These are phyloP conservation scores for Rhynchomys soricoides DNA, from an alignment of 2,113 vertebrate genomes.

Conservation along the genomic window DNA sequence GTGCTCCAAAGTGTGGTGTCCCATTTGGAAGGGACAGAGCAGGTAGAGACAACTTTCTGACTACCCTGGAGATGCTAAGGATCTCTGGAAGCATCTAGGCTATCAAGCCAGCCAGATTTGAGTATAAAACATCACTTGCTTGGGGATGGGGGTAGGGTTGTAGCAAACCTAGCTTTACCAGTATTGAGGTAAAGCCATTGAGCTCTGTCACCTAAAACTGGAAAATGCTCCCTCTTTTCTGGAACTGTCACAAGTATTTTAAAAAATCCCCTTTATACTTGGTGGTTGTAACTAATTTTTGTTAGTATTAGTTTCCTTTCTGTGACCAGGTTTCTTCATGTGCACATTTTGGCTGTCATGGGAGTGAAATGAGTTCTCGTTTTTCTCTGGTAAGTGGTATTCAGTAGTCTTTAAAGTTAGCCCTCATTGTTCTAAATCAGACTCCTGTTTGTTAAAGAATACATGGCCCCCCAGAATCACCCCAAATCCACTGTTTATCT, in stretches of 20 bases:
- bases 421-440: background rate
- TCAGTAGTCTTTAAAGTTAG: background rate
- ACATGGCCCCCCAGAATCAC: background rate
- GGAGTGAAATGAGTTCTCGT: background rate
- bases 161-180: background rate
- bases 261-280: fast-evolving
- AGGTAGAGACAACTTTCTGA: background rate
- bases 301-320: background rate
- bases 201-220: background rate
- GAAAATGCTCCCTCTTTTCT: background rate
- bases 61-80: background rate
- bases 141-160: background rate
- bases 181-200: background rate
- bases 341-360: background rate
- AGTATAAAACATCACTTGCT: background rate
- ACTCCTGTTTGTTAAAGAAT: background rate
- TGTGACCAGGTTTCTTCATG: background rate
- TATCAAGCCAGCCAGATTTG: no score
- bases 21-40: background rate
- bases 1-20: fast-evolving
- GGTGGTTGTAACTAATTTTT: no score
- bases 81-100: no score
- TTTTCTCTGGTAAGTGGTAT: background rate
- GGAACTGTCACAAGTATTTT: no score
- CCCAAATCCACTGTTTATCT: background rate